These are phyloP conservation scores for Oedothorax gibbosus DNA, from an alignment of 1,140 invertebrate species.

Conservation along the genomic window DNA sequence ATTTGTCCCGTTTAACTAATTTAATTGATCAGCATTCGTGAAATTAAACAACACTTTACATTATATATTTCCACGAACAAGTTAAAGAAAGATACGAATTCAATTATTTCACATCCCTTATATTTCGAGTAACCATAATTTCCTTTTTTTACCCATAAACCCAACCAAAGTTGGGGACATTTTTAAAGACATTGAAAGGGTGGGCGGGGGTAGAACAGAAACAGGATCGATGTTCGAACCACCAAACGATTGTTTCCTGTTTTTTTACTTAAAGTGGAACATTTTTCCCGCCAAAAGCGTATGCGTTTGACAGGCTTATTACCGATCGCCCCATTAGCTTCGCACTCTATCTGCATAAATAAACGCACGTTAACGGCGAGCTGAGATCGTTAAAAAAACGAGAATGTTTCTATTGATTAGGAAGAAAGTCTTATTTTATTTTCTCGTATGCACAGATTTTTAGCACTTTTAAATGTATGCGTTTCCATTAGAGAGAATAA, in stretches of 20 bases:
- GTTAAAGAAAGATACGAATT: too few species aligned
- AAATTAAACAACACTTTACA: too few species aligned
- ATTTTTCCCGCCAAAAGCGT: background rate
- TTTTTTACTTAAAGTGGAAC: conserved; percentile 13
- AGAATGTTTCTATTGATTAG: conserved; percentile 1
- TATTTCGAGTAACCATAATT: too few species aligned
- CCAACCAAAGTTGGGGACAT: too few species aligned
- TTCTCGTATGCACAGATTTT: conserved; percentile 8
- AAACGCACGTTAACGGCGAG: conserved; percentile 10
- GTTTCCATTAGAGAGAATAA: background rate
- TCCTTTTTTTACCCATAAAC: too few species aligned
- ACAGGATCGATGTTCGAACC: conserved; percentile 23
- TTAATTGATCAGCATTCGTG: too few species aligned
- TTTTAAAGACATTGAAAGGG: too few species aligned
- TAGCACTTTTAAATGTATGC: conserved; percentile 15
- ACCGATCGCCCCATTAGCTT: conserved; percentile 21
- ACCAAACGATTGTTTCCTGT: conserved; percentile 10
- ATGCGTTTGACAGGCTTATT: conserved; percentile 39
- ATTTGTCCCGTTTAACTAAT: too few species aligned
- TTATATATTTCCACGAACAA: too few species aligned
- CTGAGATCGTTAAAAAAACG: conserved; percentile 15
- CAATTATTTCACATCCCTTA: too few species aligned
- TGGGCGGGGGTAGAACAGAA: background rate
- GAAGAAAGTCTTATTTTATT: conserved; percentile 4
- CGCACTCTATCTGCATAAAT: conserved; percentile 14